These are phyloP conservation scores for Chondrilla cf. caribensis DNA, from an alignment of 37 sponge, comb jelly and placozoan genomes.

Conservation along the genomic window DNA sequence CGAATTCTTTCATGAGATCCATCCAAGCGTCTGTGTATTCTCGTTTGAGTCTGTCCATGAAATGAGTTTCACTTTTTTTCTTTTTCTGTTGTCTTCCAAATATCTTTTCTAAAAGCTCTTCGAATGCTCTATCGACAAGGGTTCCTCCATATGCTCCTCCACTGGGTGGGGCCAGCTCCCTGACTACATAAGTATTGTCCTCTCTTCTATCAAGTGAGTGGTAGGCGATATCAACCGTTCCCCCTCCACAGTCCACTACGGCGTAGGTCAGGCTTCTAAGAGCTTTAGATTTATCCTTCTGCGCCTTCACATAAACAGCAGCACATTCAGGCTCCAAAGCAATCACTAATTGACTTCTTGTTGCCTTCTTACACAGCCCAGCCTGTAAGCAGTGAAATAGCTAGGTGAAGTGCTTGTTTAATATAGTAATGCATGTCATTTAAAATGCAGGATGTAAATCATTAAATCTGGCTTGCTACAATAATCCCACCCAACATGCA, in stretches of 20 bases:
- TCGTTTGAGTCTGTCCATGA: not conserved
- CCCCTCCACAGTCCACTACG: constrained; percentile 29
- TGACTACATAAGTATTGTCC: not conserved
- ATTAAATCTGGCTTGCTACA: too few relatives aligned
- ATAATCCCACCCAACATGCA: too few relatives aligned
- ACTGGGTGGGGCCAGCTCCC: constrained; percentile 5
- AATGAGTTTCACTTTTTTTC: not conserved
- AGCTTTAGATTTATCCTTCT: not conserved
- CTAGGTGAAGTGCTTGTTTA: too few relatives aligned
- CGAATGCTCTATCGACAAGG: constrained; percentile 3
- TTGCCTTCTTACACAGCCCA: constrained; percentile 2
- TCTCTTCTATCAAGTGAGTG: not conserved
- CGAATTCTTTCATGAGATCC: not conserved
- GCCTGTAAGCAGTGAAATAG: too few relatives aligned
- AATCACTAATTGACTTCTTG: not conserved
- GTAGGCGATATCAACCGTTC: constrained; percentile 24
- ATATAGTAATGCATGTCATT: too few relatives aligned
- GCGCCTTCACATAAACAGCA: not conserved
- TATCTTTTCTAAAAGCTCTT: not conserved
- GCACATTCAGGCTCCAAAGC: constrained; percentile 22
- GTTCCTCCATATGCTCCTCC: constrained; percentile 28
- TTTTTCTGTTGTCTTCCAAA: not conserved
- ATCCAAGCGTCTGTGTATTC: constrained; percentile 1
- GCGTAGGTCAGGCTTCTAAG: not conserved
- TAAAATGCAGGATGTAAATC: too few relatives aligned